Evolutionary conservation across 2,888 invertebrate species (phyloP).

Genomic region (Ormyrus pomaceus): DNA sequence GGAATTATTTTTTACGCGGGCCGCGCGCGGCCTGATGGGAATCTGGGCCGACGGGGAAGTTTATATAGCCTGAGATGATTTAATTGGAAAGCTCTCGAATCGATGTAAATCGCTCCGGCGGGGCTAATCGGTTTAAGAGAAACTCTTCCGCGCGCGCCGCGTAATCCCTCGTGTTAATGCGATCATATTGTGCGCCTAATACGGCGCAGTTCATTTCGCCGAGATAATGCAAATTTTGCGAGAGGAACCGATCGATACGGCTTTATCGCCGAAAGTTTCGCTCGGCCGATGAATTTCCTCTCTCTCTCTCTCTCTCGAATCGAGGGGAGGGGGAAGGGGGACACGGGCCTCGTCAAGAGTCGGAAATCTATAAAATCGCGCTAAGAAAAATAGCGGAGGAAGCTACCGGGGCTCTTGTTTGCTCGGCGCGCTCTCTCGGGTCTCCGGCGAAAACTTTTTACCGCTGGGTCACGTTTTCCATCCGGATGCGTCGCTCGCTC

Average conservation of each 20-base stretch:
- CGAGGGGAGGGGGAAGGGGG: too few relatives aligned
- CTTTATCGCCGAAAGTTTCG: too few relatives aligned
- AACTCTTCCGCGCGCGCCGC: conserved; percentile 25
- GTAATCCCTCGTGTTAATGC: conserved; percentile 45
- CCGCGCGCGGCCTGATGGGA: conserved; percentile 9
- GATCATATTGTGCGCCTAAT: conserved; percentile 18
- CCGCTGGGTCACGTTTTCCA: conserved; percentile 45
- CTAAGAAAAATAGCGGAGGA: too few relatives aligned
- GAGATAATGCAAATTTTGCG: too few relatives aligned
- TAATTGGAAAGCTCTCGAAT: conserved; percentile 42
- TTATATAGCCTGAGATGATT: conserved; percentile 49
- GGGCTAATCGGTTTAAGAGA: conserved; percentile 44
- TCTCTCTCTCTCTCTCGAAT: too few relatives aligned
- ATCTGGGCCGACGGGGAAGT: conserved; percentile 26
- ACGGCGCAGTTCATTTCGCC: too few relatives aligned
- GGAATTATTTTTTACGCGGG: conserved; percentile 43
- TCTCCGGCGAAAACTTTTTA: conserved; percentile 18
- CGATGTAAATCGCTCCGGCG: conserved; percentile 20
- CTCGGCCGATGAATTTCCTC: too few relatives aligned
- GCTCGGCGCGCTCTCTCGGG: too few relatives aligned
- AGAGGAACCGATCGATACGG: too few relatives aligned
- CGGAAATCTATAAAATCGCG: too few relatives aligned
- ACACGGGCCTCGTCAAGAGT: too few relatives aligned
- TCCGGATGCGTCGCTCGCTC: conserved; percentile 20
- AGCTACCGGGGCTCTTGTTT: too few relatives aligned